A percentile compares a stretch with the other conserved stretches of the same genome.
These are phyloP conservation scores for Beris morrisii DNA, from an alignment of 2,888 invertebrate species.

Conservation along the genomic window DNA sequence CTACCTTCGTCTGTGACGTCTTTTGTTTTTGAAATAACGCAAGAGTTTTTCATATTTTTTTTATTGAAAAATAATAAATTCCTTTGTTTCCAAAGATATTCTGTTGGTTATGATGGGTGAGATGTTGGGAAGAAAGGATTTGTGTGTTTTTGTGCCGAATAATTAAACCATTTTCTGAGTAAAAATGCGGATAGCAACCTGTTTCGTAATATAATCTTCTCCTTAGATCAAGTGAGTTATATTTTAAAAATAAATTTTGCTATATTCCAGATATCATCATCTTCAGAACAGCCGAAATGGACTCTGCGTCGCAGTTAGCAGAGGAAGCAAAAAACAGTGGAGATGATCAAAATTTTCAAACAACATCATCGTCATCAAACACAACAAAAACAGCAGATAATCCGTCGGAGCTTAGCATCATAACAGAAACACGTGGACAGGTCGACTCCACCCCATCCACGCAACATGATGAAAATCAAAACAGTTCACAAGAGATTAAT, in stretches of 20 bases:
- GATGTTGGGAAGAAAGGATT: too few species aligned
- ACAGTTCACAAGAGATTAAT: not conserved
- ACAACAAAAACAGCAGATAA: slow-evolving; percentile 2
- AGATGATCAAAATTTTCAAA: slow-evolving; percentile 13
- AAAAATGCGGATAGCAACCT: too few species aligned
- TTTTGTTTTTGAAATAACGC: too few species aligned
- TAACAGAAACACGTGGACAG: not conserved
- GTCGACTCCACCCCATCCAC: not conserved
- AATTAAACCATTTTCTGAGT: too few species aligned
- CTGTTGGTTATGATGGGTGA: too few species aligned
- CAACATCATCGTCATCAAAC: slow-evolving; percentile 14
- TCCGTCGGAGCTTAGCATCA: not conserved
- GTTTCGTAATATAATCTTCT: too few species aligned
- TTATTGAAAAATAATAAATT: too few species aligned
- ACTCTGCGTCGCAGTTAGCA: slow-evolving; percentile 35
- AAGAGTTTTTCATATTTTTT: too few species aligned
- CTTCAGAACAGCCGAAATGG: slow-evolving; percentile 34
- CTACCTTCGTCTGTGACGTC: too few species aligned
- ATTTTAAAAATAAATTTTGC: not conserved
- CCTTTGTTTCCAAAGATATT: too few species aligned
- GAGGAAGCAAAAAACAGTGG: slow-evolving; percentile 29
- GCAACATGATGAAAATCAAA: not conserved
- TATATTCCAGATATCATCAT: slow-evolving; percentile 31
- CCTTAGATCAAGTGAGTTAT: too few species aligned
- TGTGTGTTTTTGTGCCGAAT: too few species aligned